Conservation (phyloP, 1,140 invertebrate genomes). For the Drosophila triauraria region DNA sequence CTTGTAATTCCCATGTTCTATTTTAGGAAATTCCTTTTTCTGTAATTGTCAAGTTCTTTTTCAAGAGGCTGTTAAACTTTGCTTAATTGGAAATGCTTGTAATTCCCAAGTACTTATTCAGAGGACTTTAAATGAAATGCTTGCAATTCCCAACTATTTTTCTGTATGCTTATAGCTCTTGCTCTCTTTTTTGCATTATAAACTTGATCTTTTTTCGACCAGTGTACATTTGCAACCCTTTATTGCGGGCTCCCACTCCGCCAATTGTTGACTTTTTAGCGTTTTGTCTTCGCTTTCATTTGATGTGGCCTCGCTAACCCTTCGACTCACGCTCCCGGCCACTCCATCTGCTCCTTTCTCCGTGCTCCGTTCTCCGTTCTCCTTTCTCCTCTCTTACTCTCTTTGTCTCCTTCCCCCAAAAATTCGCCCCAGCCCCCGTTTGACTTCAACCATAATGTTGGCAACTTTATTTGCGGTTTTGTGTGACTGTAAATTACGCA, state of each 20-base stretch:
- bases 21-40: not conserved
- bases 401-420: not conserved
- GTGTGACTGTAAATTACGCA: slow-evolving; percentile 80
- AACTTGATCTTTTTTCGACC: not conserved
- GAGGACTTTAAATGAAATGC: too few relatives aligned
- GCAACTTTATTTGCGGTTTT: slow-evolving; percentile 81
- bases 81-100: too few relatives aligned
- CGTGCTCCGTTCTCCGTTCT: not conserved
- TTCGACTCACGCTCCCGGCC: not conserved
- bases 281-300: slow-evolving; percentile 73
- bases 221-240: slow-evolving; percentile 60
- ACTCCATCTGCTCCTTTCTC: not conserved
- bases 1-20: not conserved
- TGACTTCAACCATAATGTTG: slow-evolving; percentile 63
- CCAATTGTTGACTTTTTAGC: slow-evolving; percentile 76
- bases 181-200: not conserved
- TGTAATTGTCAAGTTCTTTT: too few relatives aligned
- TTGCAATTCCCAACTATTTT: too few relatives aligned
- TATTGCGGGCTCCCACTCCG: slow-evolving; percentile 25
- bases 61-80: too few relatives aligned
- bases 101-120: too few relatives aligned
- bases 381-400: not conserved
- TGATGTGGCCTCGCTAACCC: slow-evolving; percentile 51
- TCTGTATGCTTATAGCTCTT: too few relatives aligned
- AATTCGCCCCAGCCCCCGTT: not conserved